A percentile compares a stretch with the other conserved stretches of the same genome.
Conservation (phyloP, 2,888 invertebrate genomes). For the Villa cingulata region DNA sequence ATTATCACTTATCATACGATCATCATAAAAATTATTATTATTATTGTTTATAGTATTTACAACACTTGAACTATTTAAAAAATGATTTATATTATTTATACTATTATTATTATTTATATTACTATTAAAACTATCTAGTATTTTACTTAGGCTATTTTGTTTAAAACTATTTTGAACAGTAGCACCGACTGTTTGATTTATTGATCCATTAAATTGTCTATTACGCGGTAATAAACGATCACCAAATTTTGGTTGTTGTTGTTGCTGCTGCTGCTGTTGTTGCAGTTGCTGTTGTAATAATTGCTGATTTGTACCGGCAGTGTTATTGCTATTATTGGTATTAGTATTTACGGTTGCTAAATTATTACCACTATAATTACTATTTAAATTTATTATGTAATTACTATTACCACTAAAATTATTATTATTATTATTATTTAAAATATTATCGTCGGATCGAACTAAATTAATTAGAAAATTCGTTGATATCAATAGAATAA, state of each 20-base stretch:
- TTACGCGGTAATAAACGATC: slow-evolving; percentile 27
- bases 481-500: slow-evolving; percentile 1
- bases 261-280: background rate
- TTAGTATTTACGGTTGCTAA: background rate
- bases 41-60: too few relatives aligned
- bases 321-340: slow-evolving; percentile 14
- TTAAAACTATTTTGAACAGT: slow-evolving; percentile 12
- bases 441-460: background rate
- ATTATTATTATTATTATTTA: background rate
- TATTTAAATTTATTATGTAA: too few relatives aligned
- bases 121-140: background rate
- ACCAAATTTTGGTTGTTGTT: slow-evolving; percentile 26
- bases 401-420: background rate
- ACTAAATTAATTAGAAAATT: background rate
- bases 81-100: background rate
- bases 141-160: slow-evolving; percentile 2
- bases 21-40: background rate
- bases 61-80: background rate
- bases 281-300: too few relatives aligned
- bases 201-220: slow-evolving; percentile 17
- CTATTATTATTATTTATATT: background rate
- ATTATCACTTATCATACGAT: background rate
- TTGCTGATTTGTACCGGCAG: background rate
- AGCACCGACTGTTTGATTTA: slow-evolving; percentile 5
- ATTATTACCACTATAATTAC: background rate